Evolutionary conservation across 1,140 invertebrate species (phyloP).

Genomic region (Macrobrachium nipponense): DNA sequence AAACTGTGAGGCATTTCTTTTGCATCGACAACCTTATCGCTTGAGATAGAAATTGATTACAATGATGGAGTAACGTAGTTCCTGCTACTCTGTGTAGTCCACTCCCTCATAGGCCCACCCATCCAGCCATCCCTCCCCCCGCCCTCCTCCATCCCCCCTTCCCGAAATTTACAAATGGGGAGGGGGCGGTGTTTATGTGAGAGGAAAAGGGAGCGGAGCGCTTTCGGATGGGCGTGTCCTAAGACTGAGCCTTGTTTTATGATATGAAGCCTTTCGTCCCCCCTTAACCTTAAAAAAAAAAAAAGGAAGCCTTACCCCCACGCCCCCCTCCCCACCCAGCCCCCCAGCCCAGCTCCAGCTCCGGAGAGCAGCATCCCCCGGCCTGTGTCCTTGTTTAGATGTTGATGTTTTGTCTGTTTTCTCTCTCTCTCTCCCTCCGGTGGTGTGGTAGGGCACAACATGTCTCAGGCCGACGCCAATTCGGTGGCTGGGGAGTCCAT

Average conservation of each 20-base stretch:
- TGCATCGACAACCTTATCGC: too few species aligned
- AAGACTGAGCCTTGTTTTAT: neutral
- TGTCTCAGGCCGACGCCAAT: constrained; percentile 88
- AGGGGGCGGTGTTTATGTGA: neutral
- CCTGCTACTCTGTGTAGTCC: too few species aligned
- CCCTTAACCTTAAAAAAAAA: neutral
- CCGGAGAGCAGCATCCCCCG: neutral
- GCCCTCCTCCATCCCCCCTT: neutral
- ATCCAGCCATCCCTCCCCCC: neutral
- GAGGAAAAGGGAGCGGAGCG: neutral
- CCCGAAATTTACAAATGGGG: too few species aligned
- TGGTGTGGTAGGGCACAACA: constrained; percentile 81
- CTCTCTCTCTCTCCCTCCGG: constrained; percentile 37
- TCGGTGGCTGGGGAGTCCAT: constrained; percentile 80
- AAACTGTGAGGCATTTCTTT: too few species aligned
- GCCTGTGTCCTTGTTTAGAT: constrained; percentile 24
- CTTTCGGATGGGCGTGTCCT: too few species aligned
- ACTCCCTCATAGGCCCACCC: neutral
- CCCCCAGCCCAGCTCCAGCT: neutral
- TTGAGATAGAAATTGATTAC: too few species aligned
- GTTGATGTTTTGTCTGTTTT: constrained; percentile 37
- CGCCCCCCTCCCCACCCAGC: neutral
- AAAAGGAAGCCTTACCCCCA: neutral
- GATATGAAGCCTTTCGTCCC: neutral
- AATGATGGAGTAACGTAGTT: too few species aligned